Base-by-base conservation (phyloP, 2,113 vertebrate genomes). In the Callipepla squamata region DNA sequence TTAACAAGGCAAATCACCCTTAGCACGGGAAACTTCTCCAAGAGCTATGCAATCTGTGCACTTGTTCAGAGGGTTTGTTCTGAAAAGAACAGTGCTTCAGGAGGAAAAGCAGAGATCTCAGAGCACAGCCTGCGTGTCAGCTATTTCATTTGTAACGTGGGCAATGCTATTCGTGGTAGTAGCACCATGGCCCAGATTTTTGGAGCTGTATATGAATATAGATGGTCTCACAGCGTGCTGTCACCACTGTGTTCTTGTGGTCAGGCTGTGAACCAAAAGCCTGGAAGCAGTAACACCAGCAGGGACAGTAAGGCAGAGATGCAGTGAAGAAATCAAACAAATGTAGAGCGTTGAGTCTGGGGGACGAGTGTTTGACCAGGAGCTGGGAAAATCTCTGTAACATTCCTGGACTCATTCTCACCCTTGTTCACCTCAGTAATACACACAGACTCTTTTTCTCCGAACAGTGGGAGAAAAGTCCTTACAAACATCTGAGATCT, bases 401-500 rank as follows among this genome's bases (percentile, higher is more conserved):
- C 8, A 13, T 75, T 93, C 76, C 59, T 87, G 67, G 93, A 69
- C 80, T 57, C 38, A 13, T 93, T 94, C 87, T 70, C 80, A 87
- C 72, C 55, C 51, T 92, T 67, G 25, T 89, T 89, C 72, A 44
- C 20, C 13, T 91, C 72, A 85, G 88, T 65, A 45, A 47, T 38
- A 34, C 13, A 14, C 65, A 74, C 25, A 51, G 44, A 67, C 25
- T n/a, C 34, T 81, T 38, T 53, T 70, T 72, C 53, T 76, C 17
- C 63, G 70, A 38, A 23, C n/a, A 90, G 82, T 30, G 69, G 76
- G 82, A 85, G 57, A 68, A 91, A 84, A 44, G 11, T 26, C 45
- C 58, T 72, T 65, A 45, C 48, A 87, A 91, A 58, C 73, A 58
- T 86, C 40, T 86, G 42, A n/a, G 53, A 9, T 78, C 68, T 88